Evolutionary conservation across 2,797 vertebrate species (phyloP), one percentile per base, ranked within the genome.

Genomic region (Falco columbarius): DNA sequence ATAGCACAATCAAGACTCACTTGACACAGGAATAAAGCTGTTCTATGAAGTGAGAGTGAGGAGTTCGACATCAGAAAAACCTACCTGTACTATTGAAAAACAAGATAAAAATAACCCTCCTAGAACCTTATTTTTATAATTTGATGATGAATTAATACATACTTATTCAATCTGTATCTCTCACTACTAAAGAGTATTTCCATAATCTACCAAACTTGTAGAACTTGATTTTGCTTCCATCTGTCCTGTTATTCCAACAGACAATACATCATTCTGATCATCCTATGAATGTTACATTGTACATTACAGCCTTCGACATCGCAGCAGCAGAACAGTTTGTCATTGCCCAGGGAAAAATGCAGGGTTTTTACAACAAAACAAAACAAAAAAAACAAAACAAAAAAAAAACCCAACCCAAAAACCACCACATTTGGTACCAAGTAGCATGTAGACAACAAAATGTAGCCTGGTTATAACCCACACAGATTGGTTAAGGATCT

Each of bases 11-110:
- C 65, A 66, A 80, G 66, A 77, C 44, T 66, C 46, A 76, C 38
- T 49, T 84, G 66, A 86, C 52, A 79, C 16, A 38, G 22, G 24
- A 91, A 90, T 51, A 89, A 89, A 96, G 52, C 34, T 90, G 20
- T 80, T 86, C 54, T n/a, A 65, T 27, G 56, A 70, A 95, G 54
- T 29, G 13, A 77, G 56, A 92, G 15, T 30, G 40, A 70, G 15
- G 4, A 82, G 29, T 56, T 86, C 36, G 88, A 56, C 32, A 67
- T 46, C 29, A 61, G 68, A 81, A 84, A n/a, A 86, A 79, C 70
- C 6, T 40, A 36, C 15, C 32, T 32, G 6, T 21, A 52, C 30
- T 89, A 61, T 55, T 76, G 70, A 54, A 90, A 86, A 90, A 17
- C 9, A 87, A 54, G 34, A 81, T 14, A 65, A 81, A 92, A 61